These are phyloP conservation scores for Manis pentadactyla DNA, from an alignment of 2,797 vertebrate species.

Conservation along the genomic window DNA sequence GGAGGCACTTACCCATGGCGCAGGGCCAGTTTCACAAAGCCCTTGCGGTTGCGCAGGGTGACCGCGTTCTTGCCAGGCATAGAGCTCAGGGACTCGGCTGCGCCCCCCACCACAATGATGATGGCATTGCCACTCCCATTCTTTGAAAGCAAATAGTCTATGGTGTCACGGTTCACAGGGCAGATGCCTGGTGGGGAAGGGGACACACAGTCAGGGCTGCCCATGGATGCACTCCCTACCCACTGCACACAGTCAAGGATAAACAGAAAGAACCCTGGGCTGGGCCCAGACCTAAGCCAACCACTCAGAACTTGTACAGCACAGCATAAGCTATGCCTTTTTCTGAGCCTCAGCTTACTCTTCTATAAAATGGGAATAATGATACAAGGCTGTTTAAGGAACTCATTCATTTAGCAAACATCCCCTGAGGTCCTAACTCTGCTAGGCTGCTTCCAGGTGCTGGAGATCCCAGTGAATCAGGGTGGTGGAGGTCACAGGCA, in stretches of 20 bases:
- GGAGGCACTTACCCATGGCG: conserved; percentile 91
- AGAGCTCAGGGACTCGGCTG: conserved; percentile 96
- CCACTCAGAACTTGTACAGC: not conserved
- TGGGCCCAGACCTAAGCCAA: not conserved
- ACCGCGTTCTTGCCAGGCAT: conserved; percentile 93
- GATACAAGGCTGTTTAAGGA: not conserved
- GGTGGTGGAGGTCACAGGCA: not conserved
- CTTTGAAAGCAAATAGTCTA: conserved; percentile 95
- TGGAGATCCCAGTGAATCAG: not conserved
- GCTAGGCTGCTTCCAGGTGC: not conserved
- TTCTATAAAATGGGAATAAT: not conserved
- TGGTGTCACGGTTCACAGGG: conserved; percentile 96
- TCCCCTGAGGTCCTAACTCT: not conserved
- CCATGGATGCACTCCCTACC: not conserved
- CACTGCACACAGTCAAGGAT: not conserved
- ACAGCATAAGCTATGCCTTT: not conserved
- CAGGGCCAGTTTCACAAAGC: conserved; percentile 95
- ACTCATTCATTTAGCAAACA: conserved; percentile 27
- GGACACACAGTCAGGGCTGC: not conserved
- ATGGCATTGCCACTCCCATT: conserved; percentile 96
- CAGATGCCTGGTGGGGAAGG: conserved; percentile 91
- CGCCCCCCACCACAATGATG: conserved; percentile 96
- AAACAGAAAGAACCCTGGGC: not conserved
- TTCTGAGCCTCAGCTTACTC: not conserved
- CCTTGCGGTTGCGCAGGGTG: conserved; percentile 94